phyloP scores from a whole-genome alignment of 2,797 vertebrate genomes.

The Sebastiscus albofasciatus region DNA sequence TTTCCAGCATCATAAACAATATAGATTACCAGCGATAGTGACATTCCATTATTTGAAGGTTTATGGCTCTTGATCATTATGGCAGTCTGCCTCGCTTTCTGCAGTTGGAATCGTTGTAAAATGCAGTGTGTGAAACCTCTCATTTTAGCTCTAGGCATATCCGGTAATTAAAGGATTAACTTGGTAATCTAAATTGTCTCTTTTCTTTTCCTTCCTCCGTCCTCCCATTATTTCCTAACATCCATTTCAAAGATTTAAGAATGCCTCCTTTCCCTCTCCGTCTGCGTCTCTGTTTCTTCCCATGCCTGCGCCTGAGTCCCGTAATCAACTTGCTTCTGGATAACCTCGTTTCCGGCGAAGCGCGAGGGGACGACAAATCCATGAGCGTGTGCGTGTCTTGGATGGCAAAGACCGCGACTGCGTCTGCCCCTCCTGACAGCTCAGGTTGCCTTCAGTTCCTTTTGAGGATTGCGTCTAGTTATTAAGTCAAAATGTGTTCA shows the following conservation, averaged over 20 bases:
- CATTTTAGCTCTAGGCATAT: slow-evolving; percentile 74
- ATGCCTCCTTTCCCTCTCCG: slow-evolving; percentile 37
- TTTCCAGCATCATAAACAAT: slow-evolving; percentile 34
- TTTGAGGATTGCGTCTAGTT: slow-evolving; percentile 64
- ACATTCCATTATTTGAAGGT: slow-evolving; percentile 55
- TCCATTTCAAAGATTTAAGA: slow-evolving; percentile 75
- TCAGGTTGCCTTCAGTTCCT: slow-evolving; percentile 50
- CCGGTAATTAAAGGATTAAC: slow-evolving; percentile 85
- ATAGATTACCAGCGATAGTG: slow-evolving; percentile 39
- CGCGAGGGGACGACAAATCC: slow-evolving; percentile 69
- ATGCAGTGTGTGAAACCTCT: slow-evolving; percentile 69
- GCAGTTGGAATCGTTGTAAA: slow-evolving; percentile 61
- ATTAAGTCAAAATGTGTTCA: slow-evolving; percentile 72
- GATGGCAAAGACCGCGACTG: slow-evolving; percentile 59
- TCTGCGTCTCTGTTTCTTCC: slow-evolving; percentile 37
- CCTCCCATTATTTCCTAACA: slow-evolving; percentile 67
- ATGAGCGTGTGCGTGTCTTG: slow-evolving; percentile 53
- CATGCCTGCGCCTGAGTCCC: slow-evolving; percentile 32
- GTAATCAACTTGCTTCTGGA: slow-evolving; percentile 77
- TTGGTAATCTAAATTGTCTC: slow-evolving; percentile 84
- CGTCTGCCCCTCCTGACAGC: slow-evolving; percentile 51
- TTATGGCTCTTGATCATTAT: slow-evolving; percentile 51
- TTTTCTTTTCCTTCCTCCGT: slow-evolving; percentile 67
- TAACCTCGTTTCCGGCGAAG: slow-evolving; percentile 74
- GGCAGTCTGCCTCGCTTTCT: slow-evolving; percentile 48